Conservation (phyloP, 1,140 invertebrate genomes). For the Chironomus striatipennis region DNA sequence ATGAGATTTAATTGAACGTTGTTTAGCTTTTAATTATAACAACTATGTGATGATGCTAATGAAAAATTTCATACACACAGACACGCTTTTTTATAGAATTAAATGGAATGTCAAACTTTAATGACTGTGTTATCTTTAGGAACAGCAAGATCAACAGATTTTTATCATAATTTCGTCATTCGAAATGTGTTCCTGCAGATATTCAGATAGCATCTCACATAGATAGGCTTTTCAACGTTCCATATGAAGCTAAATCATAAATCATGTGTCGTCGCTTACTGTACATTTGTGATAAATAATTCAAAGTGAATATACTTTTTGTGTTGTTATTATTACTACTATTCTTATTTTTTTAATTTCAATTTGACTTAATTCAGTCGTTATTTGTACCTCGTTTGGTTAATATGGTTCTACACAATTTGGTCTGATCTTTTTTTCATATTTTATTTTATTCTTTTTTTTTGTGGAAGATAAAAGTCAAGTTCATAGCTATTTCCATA, state of each 20-base stretch:
- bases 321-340: slow-evolving; percentile 14
- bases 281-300: slow-evolving; percentile 21
- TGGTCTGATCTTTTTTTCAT: not conserved
- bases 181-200: not conserved
- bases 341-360: slow-evolving; percentile 15
- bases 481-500: not conserved
- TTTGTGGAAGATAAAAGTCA: not conserved
- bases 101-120: too few species aligned
- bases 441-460: too few species aligned
- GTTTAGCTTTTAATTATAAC: too few species aligned
- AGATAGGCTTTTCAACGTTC: not conserved
- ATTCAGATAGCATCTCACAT: not conserved
- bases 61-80: too few species aligned
- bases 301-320: slow-evolving; percentile 17
- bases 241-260: not conserved
- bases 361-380: slow-evolving; percentile 24
- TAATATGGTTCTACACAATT: not conserved
- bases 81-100: too few species aligned
- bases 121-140: too few species aligned
- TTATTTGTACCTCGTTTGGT: slow-evolving; percentile 14
- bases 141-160: too few species aligned
- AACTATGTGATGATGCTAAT: too few species aligned
- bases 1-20: too few species aligned
- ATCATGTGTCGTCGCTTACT: not conserved
- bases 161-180: too few species aligned